A percentile compares a stretch with the other conserved stretches of the same genome.
Evolutionary conservation across 2,888 invertebrate genomes (phyloP).

Genomic region (Sinelater perroti): DNA sequence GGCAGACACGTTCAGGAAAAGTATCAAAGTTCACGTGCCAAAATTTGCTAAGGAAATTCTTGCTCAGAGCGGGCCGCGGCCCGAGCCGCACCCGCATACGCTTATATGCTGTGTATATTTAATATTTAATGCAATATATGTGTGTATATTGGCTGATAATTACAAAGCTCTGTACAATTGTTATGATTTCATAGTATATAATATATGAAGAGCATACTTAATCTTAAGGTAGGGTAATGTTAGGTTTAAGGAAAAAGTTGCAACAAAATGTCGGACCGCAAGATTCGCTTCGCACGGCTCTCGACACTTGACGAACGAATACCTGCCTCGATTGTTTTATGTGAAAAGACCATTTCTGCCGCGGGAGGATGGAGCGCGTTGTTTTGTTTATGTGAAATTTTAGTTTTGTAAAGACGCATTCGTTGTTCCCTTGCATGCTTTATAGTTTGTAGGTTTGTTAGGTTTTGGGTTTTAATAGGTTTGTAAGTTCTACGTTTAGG

Average conservation of each 20-base stretch:
- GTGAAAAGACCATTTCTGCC: too few species aligned
- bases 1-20: slow-evolving; percentile 13
- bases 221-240: slow-evolving; percentile 48
- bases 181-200: slow-evolving; percentile 63
- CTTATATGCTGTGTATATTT: slow-evolving; percentile 63
- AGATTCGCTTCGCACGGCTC: slow-evolving; percentile 36
- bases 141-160: slow-evolving; percentile 60
- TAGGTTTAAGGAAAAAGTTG: slow-evolving; percentile 45
- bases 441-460: slow-evolving; percentile 23
- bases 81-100: slow-evolving; percentile 55
- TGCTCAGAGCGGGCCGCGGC: slow-evolving; percentile 57
- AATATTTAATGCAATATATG: slow-evolving; percentile 59
- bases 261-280: slow-evolving; percentile 48
- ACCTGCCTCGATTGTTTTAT: too few species aligned
- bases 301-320: too few species aligned
- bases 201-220: slow-evolving; percentile 48
- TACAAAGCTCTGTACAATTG: slow-evolving; percentile 59
- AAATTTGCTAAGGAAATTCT: slow-evolving; percentile 58
- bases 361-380: slow-evolving; percentile 27
- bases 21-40: slow-evolving; percentile 54
- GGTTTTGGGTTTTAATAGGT: slow-evolving; percentile 25
- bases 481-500: slow-evolving; percentile 41
- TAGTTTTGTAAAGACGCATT: slow-evolving; percentile 31
- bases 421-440: slow-evolving; percentile 32
- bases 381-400: slow-evolving; percentile 24